A percentile compares a stretch with the other conserved stretches of the same genome.
Conservation (phyloP, 2,888 invertebrate species). For the Cosmorhoe ocellata region DNA sequence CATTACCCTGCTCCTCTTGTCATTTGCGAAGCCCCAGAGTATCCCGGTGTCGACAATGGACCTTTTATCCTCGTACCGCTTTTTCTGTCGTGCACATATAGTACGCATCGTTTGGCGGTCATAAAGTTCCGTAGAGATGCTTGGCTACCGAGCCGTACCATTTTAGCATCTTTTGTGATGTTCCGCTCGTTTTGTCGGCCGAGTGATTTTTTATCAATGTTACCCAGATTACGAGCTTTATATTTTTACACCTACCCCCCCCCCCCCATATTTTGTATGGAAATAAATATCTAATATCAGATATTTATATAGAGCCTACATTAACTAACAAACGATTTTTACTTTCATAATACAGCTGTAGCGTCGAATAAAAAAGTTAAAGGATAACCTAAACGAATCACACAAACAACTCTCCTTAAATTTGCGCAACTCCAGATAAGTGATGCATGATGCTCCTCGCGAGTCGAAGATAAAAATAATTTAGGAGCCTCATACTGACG, state of each 20-base stretch:
- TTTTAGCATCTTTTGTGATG: conserved; percentile 50
- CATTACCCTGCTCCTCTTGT: conserved; percentile 59
- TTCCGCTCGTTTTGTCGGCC: conserved; percentile 40
- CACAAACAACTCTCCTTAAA: conserved; percentile 33
- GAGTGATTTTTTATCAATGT: conserved; percentile 45
- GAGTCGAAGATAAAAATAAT: conserved; percentile 69
- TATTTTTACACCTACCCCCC: not conserved
- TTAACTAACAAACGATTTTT: not conserved
- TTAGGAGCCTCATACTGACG: conserved; percentile 58
- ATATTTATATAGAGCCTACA: too few relatives aligned
- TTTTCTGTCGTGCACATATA: conserved; percentile 61
- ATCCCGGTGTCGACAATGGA: conserved; percentile 67
- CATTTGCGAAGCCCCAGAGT: conserved; percentile 68
- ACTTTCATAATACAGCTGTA: too few relatives aligned
- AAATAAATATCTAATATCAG: too few relatives aligned
- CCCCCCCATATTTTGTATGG: too few relatives aligned
- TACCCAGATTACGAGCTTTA: conserved; percentile 25
- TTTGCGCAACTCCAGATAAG: conserved; percentile 46
- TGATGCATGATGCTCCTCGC: conserved; percentile 49
- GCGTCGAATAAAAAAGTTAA: too few relatives aligned
- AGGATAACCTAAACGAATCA: not conserved
- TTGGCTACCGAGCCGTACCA: conserved; percentile 54
- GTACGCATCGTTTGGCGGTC: conserved; percentile 66
- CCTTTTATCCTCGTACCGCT: conserved; percentile 69
- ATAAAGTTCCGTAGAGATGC: conserved; percentile 59